Conservation (phyloP, 2,113 vertebrate genomes). For the Onychostruthus taczanowskii region DNA sequence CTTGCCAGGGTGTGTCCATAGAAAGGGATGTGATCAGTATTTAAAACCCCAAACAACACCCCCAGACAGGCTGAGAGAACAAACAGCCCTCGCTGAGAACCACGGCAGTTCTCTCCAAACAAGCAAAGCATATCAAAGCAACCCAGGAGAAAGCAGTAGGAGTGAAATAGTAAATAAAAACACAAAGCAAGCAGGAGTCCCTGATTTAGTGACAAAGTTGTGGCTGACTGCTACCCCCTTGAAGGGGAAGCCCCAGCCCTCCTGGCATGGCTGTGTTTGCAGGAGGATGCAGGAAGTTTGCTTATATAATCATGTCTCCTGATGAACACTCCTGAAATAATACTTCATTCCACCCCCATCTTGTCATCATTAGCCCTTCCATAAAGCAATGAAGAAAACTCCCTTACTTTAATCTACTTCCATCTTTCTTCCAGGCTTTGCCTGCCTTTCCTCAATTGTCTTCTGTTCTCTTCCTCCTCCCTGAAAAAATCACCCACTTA, state of each 20-base stretch:
- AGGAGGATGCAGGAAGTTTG: background rate
- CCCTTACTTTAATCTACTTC: background rate
- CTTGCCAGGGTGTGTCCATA: background rate
- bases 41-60: background rate
- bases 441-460: background rate
- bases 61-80: background rate
- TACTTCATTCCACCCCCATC: background rate
- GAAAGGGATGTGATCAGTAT: background rate
- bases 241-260: background rate
- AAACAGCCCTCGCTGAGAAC: background rate
- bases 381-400: background rate
- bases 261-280: background rate
- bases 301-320: background rate
- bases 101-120: background rate
- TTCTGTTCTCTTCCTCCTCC: background rate
- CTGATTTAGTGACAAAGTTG: background rate
- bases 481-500: background rate
- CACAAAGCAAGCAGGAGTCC: background rate
- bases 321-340: background rate
- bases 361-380: background rate
- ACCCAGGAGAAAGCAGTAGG: background rate
- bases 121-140: background rate
- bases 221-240: background rate
- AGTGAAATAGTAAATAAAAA: conserved; percentile 3
- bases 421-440: background rate